Evolutionary conservation across 2,113 vertebrate species (phyloP).

Genomic region (Xiphophorus hellerii): DNA sequence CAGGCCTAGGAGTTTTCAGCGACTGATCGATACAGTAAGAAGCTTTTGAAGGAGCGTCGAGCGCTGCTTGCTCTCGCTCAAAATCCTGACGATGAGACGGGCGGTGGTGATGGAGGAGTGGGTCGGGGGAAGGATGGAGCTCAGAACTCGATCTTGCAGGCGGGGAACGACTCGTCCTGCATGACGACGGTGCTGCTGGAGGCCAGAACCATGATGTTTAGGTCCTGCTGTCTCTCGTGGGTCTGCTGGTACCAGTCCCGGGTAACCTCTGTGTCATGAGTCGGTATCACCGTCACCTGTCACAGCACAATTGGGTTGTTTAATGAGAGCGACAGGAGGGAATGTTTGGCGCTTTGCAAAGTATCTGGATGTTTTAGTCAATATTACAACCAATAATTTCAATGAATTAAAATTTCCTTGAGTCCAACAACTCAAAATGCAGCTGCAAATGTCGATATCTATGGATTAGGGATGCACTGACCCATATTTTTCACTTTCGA

Average conservation of each 20-base stretch:
- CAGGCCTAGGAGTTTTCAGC: conserved; percentile 30
- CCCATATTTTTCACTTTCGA: no score
- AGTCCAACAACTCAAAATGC: no score
- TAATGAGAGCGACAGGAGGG: background rate
- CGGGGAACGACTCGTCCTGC: conserved; percentile 99
- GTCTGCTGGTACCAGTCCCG: conserved; percentile 99
- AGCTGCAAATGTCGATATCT: no score
- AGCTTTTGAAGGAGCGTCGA: conserved; percentile 36
- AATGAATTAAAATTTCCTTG: no score
- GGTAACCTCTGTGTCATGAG: conserved; percentile 96
- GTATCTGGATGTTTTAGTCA: background rate
- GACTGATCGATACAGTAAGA: conserved; percentile 39
- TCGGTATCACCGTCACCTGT: conserved; percentile 97
- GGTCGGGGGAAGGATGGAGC: conserved; percentile 9
- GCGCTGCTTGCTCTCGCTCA: conserved; percentile 20
- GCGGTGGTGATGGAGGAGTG: background rate
- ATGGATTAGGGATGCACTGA: no score
- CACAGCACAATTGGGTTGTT: background rate
- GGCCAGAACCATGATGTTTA: conserved; percentile 97
- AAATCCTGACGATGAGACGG: conserved; percentile 28
- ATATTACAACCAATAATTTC: no score
- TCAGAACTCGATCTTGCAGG: conserved; percentile 99
- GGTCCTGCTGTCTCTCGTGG: conserved; percentile 95
- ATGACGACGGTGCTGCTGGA: conserved; percentile 99
- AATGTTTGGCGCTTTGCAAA: background rate